Evolutionary conservation across 2,797 vertebrate species (phyloP).

Genomic region (Sparus aurata): DNA sequence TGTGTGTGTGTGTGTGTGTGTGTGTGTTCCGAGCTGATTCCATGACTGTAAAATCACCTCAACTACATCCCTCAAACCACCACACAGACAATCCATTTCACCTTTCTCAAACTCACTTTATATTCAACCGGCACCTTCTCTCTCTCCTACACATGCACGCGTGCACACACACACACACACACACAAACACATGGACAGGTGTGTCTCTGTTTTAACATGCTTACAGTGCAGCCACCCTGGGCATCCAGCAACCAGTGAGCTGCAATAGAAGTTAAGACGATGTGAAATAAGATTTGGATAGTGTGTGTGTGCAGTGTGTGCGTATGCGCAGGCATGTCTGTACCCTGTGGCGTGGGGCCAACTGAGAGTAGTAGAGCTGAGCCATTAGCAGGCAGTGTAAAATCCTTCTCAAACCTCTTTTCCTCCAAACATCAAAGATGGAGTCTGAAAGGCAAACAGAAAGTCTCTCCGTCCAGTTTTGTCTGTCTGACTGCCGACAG

Average conservation of each 20-base stretch:
- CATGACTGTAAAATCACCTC: conserved; percentile 30
- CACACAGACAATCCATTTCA: conserved; percentile 8
- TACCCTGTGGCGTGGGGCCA: conserved; percentile 37
- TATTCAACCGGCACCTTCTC: conserved; percentile 9
- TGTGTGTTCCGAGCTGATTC: conserved; percentile 30
- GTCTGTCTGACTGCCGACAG: conserved; percentile 28
- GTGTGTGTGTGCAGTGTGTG: conserved; percentile 7
- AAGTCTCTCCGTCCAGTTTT: conserved; percentile 42
- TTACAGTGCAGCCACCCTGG: conserved; percentile 33
- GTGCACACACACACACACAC: neutral
- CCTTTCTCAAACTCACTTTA: conserved; percentile 17
- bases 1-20: conserved; percentile 3
- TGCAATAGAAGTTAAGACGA: conserved; percentile 27
- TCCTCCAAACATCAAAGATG: conserved; percentile 64
- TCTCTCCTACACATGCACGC: neutral
- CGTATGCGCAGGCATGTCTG: conserved; percentile 15
- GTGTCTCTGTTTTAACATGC: conserved; percentile 36
- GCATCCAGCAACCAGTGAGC: conserved; percentile 35
- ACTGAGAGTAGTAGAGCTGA: conserved; percentile 53
- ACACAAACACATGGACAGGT: conserved; percentile 12
- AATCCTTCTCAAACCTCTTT: conserved; percentile 65
- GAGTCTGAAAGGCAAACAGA: conserved; percentile 56
- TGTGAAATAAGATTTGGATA: conserved; percentile 65
- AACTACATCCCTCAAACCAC: neutral
- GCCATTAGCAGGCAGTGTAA: conserved; percentile 57